Base-by-base conservation (phyloP, 1,140 invertebrate species). In the Nasonia giraulti region DNA sequence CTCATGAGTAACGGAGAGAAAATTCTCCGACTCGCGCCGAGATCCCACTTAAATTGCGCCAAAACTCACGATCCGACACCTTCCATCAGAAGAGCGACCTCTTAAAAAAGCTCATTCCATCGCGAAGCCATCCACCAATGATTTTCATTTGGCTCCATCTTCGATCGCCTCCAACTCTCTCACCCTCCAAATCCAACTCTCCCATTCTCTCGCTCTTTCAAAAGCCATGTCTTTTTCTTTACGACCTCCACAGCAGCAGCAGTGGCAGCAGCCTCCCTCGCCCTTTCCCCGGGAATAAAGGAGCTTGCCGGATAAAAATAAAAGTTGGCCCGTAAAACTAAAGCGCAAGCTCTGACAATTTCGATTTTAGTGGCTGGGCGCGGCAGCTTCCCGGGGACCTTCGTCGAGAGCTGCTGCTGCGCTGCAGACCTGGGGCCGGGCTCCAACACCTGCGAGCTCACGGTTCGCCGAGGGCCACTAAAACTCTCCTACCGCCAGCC, bases 311-410 rank as follows among this genome's bases (percentile, higher is more conserved):
- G 50, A 74, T 75, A 75, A 75, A 75, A 75, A 75, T 75, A 75
- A 47, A 31, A 84, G 62, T 37, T 17, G 27, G 74, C 73, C 75
- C 84, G 75, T 85, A 85, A 85, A 85, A 71, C 68, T 71, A 71
- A 71, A 85, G 88, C 89, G 88, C 87, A 87, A 89, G 88, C 86
- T 87, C 87, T 87, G 83, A 87, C 86, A 89, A 89, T 90, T 89
- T 88, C 83, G 88, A 90, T 87, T 90, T 90, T 89, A 89, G 87
- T 87, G 86, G 87, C 87, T 80, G 14, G 40, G 80, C 66, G 55
- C 78, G 37, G 68, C 68, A 66, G 62, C 62, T 20, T 62, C 55
- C 55, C 55, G 55, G 55, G 55, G 55, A 62, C 55, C 55, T 62
- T 62, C 55, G 55, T 14, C 55, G 55, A 62, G 55, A 62, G 55